Conservation (phyloP, 2,113 vertebrate species). For the Eublepharis macularius region DNA sequence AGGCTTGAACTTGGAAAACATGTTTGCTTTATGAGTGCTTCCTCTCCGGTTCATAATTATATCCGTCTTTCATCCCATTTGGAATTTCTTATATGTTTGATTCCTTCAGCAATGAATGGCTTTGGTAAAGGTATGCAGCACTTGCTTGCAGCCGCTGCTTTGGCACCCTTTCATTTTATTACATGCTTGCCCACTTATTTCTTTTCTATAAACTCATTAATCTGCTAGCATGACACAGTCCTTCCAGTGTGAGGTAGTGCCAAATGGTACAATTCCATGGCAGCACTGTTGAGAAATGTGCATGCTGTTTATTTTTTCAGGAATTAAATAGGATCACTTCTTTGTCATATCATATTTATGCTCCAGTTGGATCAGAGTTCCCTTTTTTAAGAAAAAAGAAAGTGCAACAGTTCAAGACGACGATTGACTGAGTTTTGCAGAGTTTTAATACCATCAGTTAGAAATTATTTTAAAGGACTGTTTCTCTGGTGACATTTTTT, state of each 20-base stretch:
- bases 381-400: conserved; percentile 11
- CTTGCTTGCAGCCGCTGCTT: conserved; percentile 50
- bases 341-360: conserved; percentile 47
- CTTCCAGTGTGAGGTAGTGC: conserved; percentile 51
- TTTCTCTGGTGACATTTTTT: background rate
- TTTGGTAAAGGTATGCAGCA: conserved; percentile 31
- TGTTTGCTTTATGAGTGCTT: background rate
- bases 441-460: background rate
- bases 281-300: conserved; percentile 48
- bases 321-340: conserved; percentile 52
- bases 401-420: conserved; percentile 13
- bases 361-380: conserved; percentile 31
- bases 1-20: conserved; percentile 14
- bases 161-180: conserved; percentile 39
- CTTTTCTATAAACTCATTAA: conserved; percentile 45
- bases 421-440: conserved; percentile 22
- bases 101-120: conserved; percentile 42
- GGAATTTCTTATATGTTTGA: conserved; percentile 48
- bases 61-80: conserved; percentile 37
- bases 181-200: conserved; percentile 31
- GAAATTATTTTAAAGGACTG: background rate
- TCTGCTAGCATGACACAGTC: conserved; percentile 42
- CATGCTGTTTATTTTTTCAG: conserved; percentile 25
- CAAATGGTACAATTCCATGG: conserved; percentile 42
- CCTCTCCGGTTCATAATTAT: conserved; percentile 14